These are phyloP conservation scores for Exephanes ischioxanthus DNA, from an alignment of 2,888 invertebrate species.

Conservation along the genomic window DNA sequence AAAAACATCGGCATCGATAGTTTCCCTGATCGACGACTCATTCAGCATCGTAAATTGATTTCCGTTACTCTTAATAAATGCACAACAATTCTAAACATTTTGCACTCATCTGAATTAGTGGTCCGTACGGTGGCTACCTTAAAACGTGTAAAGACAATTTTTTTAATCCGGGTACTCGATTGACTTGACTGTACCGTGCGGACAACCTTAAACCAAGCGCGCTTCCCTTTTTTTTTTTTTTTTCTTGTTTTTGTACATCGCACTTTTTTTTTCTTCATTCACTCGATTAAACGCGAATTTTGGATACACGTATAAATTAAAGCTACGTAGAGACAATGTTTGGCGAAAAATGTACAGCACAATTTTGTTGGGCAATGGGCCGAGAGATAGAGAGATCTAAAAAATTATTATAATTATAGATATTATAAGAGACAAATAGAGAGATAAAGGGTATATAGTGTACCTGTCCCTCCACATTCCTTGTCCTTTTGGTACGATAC, in stretches of 20 bases:
- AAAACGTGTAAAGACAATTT: too few relatives aligned
- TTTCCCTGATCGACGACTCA: too few relatives aligned
- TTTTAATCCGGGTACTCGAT: too few relatives aligned
- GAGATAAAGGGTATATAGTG: conserved; percentile 78
- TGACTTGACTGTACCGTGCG: too few relatives aligned
- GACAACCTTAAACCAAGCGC: conserved; percentile 3
- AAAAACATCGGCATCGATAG: too few relatives aligned
- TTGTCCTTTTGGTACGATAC: conserved; percentile 84
- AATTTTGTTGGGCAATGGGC: conserved; percentile 68
- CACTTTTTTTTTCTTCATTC: conserved; percentile 5
- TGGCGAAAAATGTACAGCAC: conserved; percentile 48
- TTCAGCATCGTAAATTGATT: too few relatives aligned
- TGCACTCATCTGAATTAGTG: too few relatives aligned
- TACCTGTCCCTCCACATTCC: conserved; percentile 86
- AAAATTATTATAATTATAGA: conserved; percentile 47
- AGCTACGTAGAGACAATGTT: conserved; percentile 13
- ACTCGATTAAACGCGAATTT: conserved; percentile 8
- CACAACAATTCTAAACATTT: too few relatives aligned
- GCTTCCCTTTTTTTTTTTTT: background rate
- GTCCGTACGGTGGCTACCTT: too few relatives aligned
- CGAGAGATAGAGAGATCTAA: conserved; percentile 54
- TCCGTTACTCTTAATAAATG: too few relatives aligned
- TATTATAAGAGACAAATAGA: conserved; percentile 69
- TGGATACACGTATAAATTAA: background rate
- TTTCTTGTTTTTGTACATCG: background rate